These are phyloP conservation scores for Oreochromis aureus DNA, from an alignment of 2,113 vertebrate species.

Conservation along the genomic window DNA sequence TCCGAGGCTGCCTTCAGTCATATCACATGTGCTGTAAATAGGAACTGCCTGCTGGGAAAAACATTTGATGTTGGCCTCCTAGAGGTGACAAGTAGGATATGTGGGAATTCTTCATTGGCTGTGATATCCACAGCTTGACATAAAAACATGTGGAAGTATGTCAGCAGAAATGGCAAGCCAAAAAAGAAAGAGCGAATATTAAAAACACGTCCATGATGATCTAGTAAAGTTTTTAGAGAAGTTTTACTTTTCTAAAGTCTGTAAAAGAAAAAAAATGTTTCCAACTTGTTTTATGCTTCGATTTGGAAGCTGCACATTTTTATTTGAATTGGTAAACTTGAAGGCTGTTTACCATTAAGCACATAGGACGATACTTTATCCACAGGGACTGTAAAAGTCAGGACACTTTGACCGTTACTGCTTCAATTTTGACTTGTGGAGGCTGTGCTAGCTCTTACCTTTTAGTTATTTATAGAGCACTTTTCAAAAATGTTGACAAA, in stretches of 20 bases:
- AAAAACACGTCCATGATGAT: background rate
- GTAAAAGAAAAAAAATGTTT: background rate
- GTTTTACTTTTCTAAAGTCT: background rate
- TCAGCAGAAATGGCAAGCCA: background rate
- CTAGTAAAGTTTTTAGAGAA: background rate
- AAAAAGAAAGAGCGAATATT: background rate
- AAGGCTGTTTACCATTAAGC: background rate
- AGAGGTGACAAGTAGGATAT: constrained; percentile 6
- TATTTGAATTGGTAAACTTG: background rate
- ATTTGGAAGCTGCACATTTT: background rate
- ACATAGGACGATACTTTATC: background rate
- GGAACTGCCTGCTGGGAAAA: constrained; percentile 14
- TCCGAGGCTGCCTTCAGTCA: constrained; percentile 36
- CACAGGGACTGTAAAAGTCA: background rate
- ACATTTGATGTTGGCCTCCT: background rate
- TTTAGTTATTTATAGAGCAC: background rate
- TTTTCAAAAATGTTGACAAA: background rate
- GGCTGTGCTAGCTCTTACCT: background rate
- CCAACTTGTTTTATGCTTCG: background rate
- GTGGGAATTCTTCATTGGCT: background rate
- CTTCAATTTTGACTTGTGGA: background rate
- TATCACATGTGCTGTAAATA: constrained; percentile 33
- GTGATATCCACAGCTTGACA: background rate
- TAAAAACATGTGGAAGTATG: background rate
- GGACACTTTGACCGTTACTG: background rate